phyloP scores from a whole-genome alignment of 2,113 vertebrate genomes.

The Oceanites oceanicus region DNA sequence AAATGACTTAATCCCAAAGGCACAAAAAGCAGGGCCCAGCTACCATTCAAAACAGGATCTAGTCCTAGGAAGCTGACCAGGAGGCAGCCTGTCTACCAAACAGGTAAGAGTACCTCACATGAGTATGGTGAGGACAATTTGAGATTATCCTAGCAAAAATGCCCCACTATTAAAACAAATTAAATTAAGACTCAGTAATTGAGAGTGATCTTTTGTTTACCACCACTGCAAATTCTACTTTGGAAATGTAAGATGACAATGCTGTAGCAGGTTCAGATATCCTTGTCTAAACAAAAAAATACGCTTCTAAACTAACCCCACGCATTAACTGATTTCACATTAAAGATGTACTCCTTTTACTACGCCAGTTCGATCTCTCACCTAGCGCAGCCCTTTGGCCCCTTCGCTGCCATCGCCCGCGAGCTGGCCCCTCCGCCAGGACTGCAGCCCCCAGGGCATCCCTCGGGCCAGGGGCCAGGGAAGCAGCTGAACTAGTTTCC shows the following conservation, averaged over 20 bases:
- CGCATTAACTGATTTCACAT: too few relatives aligned
- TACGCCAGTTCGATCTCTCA: rapidly evolving
- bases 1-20: background rate
- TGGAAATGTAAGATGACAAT: background rate
- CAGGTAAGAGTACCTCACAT: background rate
- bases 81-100: background rate
- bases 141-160: background rate
- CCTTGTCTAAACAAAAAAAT: background rate
- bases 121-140: background rate
- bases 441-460: background rate
- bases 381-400: background rate
- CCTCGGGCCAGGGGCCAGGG: rapidly evolving
- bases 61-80: background rate
- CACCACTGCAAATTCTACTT: background rate
- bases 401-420: rapidly evolving
- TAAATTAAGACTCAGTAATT: background rate
- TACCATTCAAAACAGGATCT: background rate
- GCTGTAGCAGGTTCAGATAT: background rate
- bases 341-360: background rate
- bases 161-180: background rate
- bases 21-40: background rate
- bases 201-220: background rate
- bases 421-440: background rate
- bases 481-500: background rate
- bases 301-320: background rate